Percentiles rank a stretch among this genome's conserved stretches.
These are phyloP conservation scores for Erebia palarica DNA, from an alignment of 2,888 invertebrate genomes.

Conservation along the genomic window DNA sequence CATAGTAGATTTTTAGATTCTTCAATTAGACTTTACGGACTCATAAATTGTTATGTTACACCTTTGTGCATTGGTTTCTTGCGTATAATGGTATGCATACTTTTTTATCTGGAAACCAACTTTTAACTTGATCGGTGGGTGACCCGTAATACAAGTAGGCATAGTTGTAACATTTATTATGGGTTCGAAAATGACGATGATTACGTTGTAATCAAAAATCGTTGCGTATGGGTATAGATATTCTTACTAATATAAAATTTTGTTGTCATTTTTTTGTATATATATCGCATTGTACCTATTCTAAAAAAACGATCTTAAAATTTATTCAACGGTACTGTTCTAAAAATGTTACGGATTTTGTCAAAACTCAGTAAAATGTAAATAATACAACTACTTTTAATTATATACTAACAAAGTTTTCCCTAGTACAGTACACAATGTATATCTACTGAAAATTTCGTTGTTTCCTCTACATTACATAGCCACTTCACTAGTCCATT, in stretches of 20 bases:
- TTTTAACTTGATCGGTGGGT: not conserved
- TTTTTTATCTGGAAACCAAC: not conserved
- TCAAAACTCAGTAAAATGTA: conserved; percentile 21
- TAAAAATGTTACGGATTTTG: conserved; percentile 19
- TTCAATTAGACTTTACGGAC: conserved; percentile 25
- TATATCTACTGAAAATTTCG: not conserved
- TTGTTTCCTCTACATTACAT: not conserved
- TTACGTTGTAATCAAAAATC: conserved; percentile 33
- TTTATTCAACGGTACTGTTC: conserved; percentile 26
- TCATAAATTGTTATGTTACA: not conserved
- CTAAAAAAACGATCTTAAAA: no score
- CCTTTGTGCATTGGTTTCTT: not conserved
- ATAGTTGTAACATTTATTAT: conserved; percentile 12
- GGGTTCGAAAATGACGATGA: conserved; percentile 29
- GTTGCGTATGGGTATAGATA: conserved; percentile 18
- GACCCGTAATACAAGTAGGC: not conserved
- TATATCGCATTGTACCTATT: conserved; percentile 29
- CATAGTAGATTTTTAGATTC: conserved; percentile 63
- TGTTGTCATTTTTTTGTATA: conserved; percentile 24
- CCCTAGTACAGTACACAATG: conserved; percentile 4
- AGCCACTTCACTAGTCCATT: no score
- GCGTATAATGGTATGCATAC: not conserved
- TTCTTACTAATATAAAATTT: conserved; percentile 18
- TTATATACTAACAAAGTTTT: conserved; percentile 27
- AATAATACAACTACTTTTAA: conserved; percentile 25